A percentile compares a stretch with the other conserved stretches of the same genome.
phyloP scores from a whole-genome alignment of 2,797 vertebrate species.

The Clarias platycephalus region DNA sequence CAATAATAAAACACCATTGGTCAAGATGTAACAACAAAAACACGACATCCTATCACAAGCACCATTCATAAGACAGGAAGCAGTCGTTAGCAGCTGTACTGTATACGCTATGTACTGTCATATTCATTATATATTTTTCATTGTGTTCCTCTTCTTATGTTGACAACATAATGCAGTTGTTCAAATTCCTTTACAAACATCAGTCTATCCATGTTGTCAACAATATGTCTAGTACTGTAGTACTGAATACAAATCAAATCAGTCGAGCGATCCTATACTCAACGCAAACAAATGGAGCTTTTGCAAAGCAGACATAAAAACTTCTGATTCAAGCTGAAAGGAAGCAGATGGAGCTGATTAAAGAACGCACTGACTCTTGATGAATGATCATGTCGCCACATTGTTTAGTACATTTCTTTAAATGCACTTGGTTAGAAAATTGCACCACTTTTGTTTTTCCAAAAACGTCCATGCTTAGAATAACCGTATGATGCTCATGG shows the following conservation, averaged over 20 bases:
- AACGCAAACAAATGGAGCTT: background rate
- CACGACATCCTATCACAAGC: background rate
- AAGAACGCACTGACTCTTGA: conserved; percentile 14
- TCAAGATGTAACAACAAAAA: conserved; percentile 19
- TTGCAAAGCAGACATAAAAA: conserved; percentile 6
- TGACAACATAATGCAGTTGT: background rate
- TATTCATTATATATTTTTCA: background rate
- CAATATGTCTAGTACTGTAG: background rate
- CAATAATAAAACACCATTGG: conserved; percentile 42
- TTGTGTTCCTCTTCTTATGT: background rate
- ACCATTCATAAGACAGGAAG: background rate
- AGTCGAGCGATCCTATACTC: background rate
- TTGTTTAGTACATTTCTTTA: conserved; percentile 4
- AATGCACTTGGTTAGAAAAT: conserved; percentile 26
- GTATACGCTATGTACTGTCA: background rate
- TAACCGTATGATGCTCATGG: background rate
- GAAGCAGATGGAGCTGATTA: conserved; percentile 13
- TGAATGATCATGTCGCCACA: conserved; percentile 6
- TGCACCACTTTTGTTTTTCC: conserved; percentile 6
- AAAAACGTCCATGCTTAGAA: background rate
- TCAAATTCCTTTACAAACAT: background rate
- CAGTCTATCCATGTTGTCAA: background rate
- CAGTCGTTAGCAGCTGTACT: background rate
- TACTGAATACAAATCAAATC: background rate
- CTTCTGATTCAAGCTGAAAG: background rate